Percentiles rank a stretch among this genome's conserved stretches.
phyloP scores from a whole-genome alignment of 2,113 vertebrate species.

The Grallaria varia region DNA sequence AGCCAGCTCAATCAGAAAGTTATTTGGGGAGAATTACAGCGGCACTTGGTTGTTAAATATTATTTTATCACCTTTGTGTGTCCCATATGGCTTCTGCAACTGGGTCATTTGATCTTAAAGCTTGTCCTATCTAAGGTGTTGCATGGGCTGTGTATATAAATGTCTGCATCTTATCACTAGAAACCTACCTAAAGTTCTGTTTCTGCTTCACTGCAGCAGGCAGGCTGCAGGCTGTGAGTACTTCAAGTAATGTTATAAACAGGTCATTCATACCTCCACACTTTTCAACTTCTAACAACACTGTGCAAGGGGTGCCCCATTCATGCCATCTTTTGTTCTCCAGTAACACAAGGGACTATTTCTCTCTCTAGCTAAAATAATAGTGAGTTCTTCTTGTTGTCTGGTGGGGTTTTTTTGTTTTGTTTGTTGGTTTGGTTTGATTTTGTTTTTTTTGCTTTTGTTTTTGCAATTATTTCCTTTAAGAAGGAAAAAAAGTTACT shows the following conservation, averaged over 20 bases:
- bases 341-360: neutral
- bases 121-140: neutral
- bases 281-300: neutral
- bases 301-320: neutral
- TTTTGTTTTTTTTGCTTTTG: neutral
- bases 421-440: no score
- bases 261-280: neutral
- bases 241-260: neutral
- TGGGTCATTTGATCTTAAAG: neutral
- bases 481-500: neutral
- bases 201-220: neutral
- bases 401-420: no score
- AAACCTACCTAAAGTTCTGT: neutral
- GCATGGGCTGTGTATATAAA: neutral
- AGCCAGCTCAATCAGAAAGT: neutral
- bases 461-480: neutral
- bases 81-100: neutral
- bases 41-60: neutral
- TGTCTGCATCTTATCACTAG: neutral
- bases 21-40: neutral
- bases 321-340: neutral
- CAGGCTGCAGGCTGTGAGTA: neutral
- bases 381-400: no score
- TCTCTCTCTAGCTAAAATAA: neutral
- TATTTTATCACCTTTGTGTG: neutral